Evolutionary conservation across 2,888 invertebrate species (phyloP), one percentile per base, ranked within the genome.

Genomic region (Oegoconia quadripuncta): DNA sequence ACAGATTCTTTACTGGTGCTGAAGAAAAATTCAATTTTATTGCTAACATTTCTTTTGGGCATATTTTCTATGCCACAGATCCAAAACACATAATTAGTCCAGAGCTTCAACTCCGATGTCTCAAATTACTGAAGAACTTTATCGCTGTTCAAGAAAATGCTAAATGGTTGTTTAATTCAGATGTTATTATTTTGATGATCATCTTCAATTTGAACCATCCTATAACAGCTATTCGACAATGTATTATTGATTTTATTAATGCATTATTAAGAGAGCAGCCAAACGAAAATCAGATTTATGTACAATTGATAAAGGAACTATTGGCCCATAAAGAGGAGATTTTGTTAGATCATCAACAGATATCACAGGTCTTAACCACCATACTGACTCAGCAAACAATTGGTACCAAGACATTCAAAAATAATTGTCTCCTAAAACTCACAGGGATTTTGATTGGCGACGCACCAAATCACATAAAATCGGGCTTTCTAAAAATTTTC

Each of bases 331-430:
- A 76, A 42, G 76, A 89, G 37, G 94, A 94, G 62, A 79, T 95
- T 26, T 48, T 88, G 17, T 66, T 93, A 44, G 94, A 95, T 55
- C 74, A 89, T 23, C 90, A 93, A 45, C 94, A 94, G 61, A 70
- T 93, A 12, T 80, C 90, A 0, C 74, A 93, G 25, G 78, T 91
- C 13, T 61, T 94, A 1, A 91, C 90, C 48, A 91, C 90, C 8
- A 73, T 92, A 37, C 51, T 93, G 1, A 89, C 89, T 0, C 83
- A 89, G 3, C 88, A 89, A 51, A 81, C 86, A 3, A 68, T 87
- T 15, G 88, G 83, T 0, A 74, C 49, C 26, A 87, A 73, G 52
- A 39, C 72, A 22, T 82, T 86, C 25, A 69, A 68, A 31, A 82
- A 77, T 37, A 76, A 82, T 34, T 79, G 79, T 31, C 50, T 83